Evolutionary conservation across 2,797 vertebrate genomes (phyloP).

Genomic region (Huso huso): DNA sequence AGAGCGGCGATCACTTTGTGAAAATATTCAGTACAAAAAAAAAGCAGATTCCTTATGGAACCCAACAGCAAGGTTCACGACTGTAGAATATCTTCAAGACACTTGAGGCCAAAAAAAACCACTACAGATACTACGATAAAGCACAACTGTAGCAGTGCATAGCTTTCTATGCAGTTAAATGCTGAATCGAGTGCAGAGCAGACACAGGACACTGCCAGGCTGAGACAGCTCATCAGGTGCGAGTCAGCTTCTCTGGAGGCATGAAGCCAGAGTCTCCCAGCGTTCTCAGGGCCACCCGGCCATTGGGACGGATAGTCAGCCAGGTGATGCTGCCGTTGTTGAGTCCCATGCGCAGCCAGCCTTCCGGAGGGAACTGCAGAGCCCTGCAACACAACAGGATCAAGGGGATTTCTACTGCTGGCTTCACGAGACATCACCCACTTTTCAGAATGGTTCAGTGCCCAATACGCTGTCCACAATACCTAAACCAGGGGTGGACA

Average conservation of each 20-base stretch:
- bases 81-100: constrained; percentile 43
- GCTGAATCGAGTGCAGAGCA: not conserved
- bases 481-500: no score
- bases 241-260: constrained; percentile 87
- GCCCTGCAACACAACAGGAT: constrained; percentile 57
- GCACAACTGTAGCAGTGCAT: not conserved
- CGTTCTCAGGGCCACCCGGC: constrained; percentile 78
- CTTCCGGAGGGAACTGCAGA: constrained; percentile 90
- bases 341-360: constrained; percentile 88
- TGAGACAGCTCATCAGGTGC: constrained; percentile 62
- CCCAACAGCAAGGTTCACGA: no score
- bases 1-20: no score
- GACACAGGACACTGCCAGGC: not conserved
- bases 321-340: constrained; percentile 97
- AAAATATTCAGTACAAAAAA: no score
- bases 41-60: no score
- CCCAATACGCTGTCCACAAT: no score
- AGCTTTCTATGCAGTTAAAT: not conserved
- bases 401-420: no score
- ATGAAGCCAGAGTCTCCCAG: constrained; percentile 94
- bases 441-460: no score
- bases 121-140: not conserved
- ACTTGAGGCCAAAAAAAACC: constrained; percentile 46
- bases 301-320: constrained; percentile 85
- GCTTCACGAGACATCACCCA: no score